Evolutionary conservation across 2,797 vertebrate genomes (phyloP).

Genomic region (Euthynnus affinis): DNA sequence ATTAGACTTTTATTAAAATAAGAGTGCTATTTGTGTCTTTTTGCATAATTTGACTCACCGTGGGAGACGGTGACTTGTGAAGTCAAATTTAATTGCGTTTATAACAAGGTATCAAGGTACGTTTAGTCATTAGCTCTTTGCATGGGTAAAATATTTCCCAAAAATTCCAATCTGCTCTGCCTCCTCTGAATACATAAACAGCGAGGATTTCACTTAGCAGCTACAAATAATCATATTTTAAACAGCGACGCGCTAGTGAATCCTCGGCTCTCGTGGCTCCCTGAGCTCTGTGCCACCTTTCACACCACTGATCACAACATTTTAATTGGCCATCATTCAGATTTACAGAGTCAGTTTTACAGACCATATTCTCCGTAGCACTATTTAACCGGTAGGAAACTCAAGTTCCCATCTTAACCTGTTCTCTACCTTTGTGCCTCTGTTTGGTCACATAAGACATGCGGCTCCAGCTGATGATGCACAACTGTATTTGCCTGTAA

Average conservation of each 20-base stretch:
- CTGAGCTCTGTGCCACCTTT: constrained; percentile 32
- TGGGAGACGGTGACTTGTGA: constrained; percentile 59
- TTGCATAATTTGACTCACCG: constrained; percentile 65
- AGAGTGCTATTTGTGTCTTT: constrained; percentile 65
- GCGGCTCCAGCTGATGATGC: background rate
- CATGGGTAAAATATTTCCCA: constrained; percentile 40
- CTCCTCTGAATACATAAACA: constrained; percentile 50
- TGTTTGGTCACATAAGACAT: constrained; percentile 7
- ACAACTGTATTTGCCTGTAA: constrained; percentile 10
- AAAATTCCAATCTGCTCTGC: constrained; percentile 34
- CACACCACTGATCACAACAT: constrained; percentile 57
- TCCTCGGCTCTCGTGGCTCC: constrained; percentile 34
- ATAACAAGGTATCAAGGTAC: constrained; percentile 70
- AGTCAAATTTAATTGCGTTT: constrained; percentile 70
- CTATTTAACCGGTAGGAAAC: constrained; percentile 28
- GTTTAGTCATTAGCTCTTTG: constrained; percentile 64
- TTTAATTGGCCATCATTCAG: constrained; percentile 63
- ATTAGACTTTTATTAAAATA: constrained; percentile 59
- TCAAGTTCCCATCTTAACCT: constrained; percentile 9
- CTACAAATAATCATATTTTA: constrained; percentile 56
- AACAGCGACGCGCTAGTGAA: constrained; percentile 47
- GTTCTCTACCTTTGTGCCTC: constrained; percentile 1
- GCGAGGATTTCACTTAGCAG: constrained; percentile 49
- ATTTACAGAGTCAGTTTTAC: constrained; percentile 46
- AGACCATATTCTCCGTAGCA: constrained; percentile 29